Base-by-base conservation (phyloP, 2,113 vertebrate species). In the Tragulus kanchil region DNA sequence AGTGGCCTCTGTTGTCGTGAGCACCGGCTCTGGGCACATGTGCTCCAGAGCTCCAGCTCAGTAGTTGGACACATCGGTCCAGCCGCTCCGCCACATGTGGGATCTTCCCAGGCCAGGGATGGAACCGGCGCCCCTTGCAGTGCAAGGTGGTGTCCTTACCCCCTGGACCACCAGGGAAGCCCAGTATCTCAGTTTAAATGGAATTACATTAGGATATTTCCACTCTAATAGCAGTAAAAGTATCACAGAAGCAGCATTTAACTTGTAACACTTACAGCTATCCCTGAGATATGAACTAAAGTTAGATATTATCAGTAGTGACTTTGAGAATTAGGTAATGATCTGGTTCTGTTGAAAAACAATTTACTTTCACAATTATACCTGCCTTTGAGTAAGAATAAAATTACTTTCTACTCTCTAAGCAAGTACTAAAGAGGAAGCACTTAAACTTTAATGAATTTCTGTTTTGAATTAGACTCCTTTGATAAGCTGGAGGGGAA, bases 331-430 rank as follows among this genome's bases (percentile, higher is more conserved):
- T 17, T 16, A 79, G 54, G 26, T 36, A 94, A 65, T 54, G 36
- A 96, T 78, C 84, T 36, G 21, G 25, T 42, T 69, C 45, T 89
- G 86, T 1, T 81, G n/a, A 94, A 90, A 82, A 96, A 67, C 6
- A 86, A 94, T 95, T 94, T 96, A 82, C 13, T 26, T 82, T 71
- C 65, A 97, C 54, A 78, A 85, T 52, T 86, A 31, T 64, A 95
- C 78, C 16, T 95, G 62, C 45, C n/a, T 96, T 87, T 96, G 56
- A 95, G 85, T 93, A 87, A 96, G 61, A 93, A 83, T 36, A 81
- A 75, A 94, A 78, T 71, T 86, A 92, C 54, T 61, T 58, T 69
- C 58, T 73, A 75, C 4, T 65, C 64, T 52, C 42, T 81, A 95
- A 81, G 19, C 5, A 92, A 69, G 23, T 31, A 42, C 12, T 87